Percentiles rank a stretch among this genome's conserved stretches.
Evolutionary conservation across 2,113 vertebrate species (phyloP).

Genomic region (Chelonoidis abingdonii): DNA sequence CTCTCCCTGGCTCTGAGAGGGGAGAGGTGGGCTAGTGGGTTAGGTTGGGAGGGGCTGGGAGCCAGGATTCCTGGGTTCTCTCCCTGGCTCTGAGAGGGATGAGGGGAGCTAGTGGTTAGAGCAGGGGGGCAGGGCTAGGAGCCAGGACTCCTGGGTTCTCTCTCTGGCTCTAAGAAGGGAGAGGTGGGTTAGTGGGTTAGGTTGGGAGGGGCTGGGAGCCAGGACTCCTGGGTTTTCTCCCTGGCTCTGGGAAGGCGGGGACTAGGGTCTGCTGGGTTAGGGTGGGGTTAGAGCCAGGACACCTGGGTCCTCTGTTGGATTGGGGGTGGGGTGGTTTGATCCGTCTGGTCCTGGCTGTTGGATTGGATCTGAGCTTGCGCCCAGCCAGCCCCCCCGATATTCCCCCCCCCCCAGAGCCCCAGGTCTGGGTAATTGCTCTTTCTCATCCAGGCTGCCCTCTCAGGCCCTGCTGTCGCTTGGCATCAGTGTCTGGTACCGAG

Average conservation of each 20-base stretch:
- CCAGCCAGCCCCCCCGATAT: too few relatives aligned
- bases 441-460: background rate
- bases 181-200: background rate
- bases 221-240: background rate
- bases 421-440: slow-evolving; percentile 5
- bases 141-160: too few relatives aligned
- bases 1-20: too few relatives aligned
- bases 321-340: background rate
- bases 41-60: background rate
- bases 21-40: too few relatives aligned
- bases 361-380: background rate
- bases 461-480: background rate
- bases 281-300: too few relatives aligned
- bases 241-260: too few relatives aligned
- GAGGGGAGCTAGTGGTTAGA: too few relatives aligned
- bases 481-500: background rate
- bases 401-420: background rate
- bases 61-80: background rate
- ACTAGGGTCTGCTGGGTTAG: too few relatives aligned
- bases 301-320: background rate
- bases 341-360: background rate
- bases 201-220: background rate
- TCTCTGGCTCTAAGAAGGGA: background rate
- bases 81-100: too few relatives aligned
- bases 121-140: too few relatives aligned